Base-by-base conservation (phyloP, 2,888 invertebrate species). In the Eubasilissa splendida region DNA sequence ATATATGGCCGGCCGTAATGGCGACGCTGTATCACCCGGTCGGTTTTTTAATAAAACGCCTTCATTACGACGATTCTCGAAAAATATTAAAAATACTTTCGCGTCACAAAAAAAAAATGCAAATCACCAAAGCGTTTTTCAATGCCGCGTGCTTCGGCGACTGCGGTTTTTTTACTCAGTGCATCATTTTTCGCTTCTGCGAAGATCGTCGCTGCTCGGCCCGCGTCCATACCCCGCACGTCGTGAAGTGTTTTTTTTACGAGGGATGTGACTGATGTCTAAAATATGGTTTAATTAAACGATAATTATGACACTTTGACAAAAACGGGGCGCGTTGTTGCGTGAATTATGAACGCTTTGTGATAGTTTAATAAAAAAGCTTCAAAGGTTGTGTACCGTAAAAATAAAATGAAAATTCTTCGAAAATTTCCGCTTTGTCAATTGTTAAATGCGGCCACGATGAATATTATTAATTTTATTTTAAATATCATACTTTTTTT, bases 1-100 rank as follows among this genome's bases (percentile, higher is more conserved):
- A 77, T 77, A 77, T 77, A 77, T 77, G 70, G 59, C 70, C 77
- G 52, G 31, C 59, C 52, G 76, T 54, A 76, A 76, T 76, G 65
- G 66, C 14, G 8, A 3, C n/a, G 54, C 71, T 9, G 50, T 10
- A 10, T 22, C 22, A 22, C 22, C 22, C 22, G 22, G 22, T 22
- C 22, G 22, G 22, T 22, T 22, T 22, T 22, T 22, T 22, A 22
- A 22, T 22, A 22, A 22, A 22, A 22, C 22, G 22, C 22, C 22
- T 22, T 22, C 22, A 22, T 22, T 22, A 22, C 22, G 22, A 22
- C 22, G 22, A 22, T 22, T 22, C 22, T 22, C 22, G 22, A 22
- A 22, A 22, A 22, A 22, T 22, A 22, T 22, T 22, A 22, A 22
- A 22, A 22, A 22, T 22, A 22, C 22, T 22, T 22, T 22, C 22